These are phyloP conservation scores for Heliconius charithonia DNA, from an alignment of 2,888 invertebrate species.

Conservation along the genomic window DNA sequence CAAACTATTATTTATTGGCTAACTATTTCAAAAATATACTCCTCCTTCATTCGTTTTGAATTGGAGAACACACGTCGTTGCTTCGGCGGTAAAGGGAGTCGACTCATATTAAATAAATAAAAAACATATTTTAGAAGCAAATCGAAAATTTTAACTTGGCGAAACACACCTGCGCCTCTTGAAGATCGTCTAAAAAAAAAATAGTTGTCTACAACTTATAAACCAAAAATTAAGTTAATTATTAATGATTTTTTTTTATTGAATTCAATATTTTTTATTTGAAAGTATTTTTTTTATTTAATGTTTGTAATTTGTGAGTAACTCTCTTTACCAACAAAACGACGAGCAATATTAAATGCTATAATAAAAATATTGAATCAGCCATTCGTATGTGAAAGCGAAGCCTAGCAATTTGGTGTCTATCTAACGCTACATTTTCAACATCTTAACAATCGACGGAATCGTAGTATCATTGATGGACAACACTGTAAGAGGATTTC, in stretches of 20 bases:
- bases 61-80: slow-evolving; percentile 58
- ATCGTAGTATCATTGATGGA: slow-evolving; percentile 48
- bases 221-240: no score
- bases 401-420: slow-evolving; percentile 49
- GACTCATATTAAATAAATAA: background rate
- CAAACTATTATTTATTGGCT: slow-evolving; percentile 65
- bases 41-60: slow-evolving; percentile 51
- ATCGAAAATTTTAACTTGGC: no score
- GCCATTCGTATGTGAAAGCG: slow-evolving; percentile 52
- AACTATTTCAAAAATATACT: slow-evolving; percentile 74
- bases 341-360: slow-evolving; percentile 52
- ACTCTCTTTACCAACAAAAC: background rate
- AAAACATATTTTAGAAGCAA: no score
- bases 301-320: background rate
- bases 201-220: no score
- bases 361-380: slow-evolving; percentile 53
- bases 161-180: no score
- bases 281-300: background rate
- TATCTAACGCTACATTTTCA: slow-evolving; percentile 46
- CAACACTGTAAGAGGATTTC: slow-evolving; percentile 38
- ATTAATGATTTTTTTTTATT: no score
- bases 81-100: background rate
- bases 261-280: no score
- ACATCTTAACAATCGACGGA: slow-evolving; percentile 52
- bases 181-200: no score